phyloP scores from a whole-genome alignment of 2,113 vertebrate species.

The Rissa tridactyla region DNA sequence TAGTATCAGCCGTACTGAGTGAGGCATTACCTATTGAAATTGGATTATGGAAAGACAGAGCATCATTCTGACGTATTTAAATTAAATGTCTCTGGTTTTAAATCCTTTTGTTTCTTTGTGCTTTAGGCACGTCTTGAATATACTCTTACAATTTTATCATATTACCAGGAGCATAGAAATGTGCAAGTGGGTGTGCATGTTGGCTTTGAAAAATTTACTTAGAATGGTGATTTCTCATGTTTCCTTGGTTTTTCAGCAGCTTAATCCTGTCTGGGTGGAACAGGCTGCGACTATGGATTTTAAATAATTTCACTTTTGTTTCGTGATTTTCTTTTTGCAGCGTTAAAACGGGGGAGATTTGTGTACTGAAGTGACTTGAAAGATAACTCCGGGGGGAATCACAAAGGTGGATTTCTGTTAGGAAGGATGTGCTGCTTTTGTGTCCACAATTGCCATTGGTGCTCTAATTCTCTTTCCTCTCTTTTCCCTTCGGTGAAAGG shows the following conservation, averaged over 20 bases:
- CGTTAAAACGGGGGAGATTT: not conserved
- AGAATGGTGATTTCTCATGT: not conserved
- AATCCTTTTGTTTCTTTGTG: not conserved
- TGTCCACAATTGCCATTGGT: not conserved
- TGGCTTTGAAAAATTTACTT: not conserved
- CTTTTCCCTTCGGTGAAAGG: not conserved
- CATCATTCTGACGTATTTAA: not conserved
- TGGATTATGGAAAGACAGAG: constrained; percentile 28
- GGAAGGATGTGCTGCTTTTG: not conserved
- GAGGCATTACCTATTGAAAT: not conserved
- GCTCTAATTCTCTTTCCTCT: not conserved
- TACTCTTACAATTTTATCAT: not conserved
- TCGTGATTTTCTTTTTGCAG: not conserved
- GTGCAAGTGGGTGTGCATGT: not conserved
- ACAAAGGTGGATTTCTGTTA: not conserved
- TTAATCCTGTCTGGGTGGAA: not conserved
- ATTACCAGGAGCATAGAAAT: not conserved
- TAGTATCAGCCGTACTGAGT: not conserved
- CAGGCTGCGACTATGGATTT: not conserved
- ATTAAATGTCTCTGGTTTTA: not conserved
- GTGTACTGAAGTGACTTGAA: not conserved
- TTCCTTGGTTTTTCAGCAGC: not conserved
- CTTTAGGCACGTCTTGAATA: not conserved
- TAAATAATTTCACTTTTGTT: not conserved
- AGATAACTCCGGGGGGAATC: not conserved